Base-by-base conservation (phyloP, 1,140 invertebrate genomes). In the Leptinotarsa defecta region DNA sequence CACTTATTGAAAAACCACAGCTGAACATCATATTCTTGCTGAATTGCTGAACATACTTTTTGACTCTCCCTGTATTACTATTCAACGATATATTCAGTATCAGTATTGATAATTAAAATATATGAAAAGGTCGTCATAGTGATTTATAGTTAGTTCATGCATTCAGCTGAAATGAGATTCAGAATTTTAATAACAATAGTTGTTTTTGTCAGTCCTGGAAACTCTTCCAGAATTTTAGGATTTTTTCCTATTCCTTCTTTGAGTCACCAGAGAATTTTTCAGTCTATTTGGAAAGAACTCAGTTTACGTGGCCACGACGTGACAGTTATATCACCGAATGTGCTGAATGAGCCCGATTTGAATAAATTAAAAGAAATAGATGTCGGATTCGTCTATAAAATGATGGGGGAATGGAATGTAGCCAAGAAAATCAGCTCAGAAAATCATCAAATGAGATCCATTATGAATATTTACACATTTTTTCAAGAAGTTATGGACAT, bases 251-350 rank as follows among this genome's bases (percentile, higher is more conserved):
- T 83, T 13, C 77, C 85, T 4, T 84, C 85, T 0, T 85, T 84
- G 74, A 89, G 87, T 77, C 87, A 89, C 64, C 86, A 87, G 73
- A 80, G 86, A 20, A 81, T 87, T 20, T 85, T 81, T 68, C 78
- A 77, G 19, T 73, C 81, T 15, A 74, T 88, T 57, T 82, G 85
- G 63, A 79, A 65, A 48, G 79, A 79, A 61, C 49, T 83, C 24
- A 76, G 73, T 17, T 61, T 64, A 48, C 82, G 85, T 43, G 88
- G 88, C 1, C 88, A 89, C 70, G 75, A 89, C 22, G 61, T 89
- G 0, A 84, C 86, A 0, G 67, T 86, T 0, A 74, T 88, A 4
- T 87, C 87, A 0, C 76, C 82, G 3, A 52, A 83, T 71, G 85
- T 85, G 0, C 72, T 84, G 17, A 80, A 80, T 11, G 76, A 83